Percentiles rank a stretch among this genome's conserved stretches.
Evolutionary conservation across 2,888 invertebrate genomes (phyloP).

Genomic region (Andricus curvator): DNA sequence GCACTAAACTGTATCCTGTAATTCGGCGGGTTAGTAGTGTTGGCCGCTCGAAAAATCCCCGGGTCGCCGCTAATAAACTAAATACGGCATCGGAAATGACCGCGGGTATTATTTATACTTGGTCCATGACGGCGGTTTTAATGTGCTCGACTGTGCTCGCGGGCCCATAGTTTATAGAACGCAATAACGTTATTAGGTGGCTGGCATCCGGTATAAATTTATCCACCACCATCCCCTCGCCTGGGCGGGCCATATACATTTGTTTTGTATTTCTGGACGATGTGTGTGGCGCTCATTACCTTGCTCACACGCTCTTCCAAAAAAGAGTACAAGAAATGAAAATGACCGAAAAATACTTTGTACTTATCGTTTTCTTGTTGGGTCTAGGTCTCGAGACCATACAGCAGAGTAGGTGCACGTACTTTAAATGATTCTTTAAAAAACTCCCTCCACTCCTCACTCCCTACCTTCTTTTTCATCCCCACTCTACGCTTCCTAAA

Average conservation of each 20-base stretch:
- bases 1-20: conserved; percentile 69
- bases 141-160: conserved; percentile 64
- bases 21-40: conserved; percentile 60
- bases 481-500: no score
- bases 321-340: neutral
- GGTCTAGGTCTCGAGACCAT: no score
- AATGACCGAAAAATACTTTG: no score
- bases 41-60: conserved; percentile 63
- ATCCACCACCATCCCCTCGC: conserved; percentile 61
- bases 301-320: conserved; percentile 43
- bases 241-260: conserved; percentile 44
- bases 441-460: no score
- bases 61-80: conserved; percentile 72
- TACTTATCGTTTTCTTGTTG: no score
- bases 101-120: conserved; percentile 73
- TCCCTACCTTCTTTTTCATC: no score
- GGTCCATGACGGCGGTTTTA: conserved; percentile 69
- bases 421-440: no score
- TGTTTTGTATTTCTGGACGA: conserved; percentile 53
- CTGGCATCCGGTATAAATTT: conserved; percentile 76
- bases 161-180: conserved; percentile 70
- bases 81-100: conserved; percentile 76
- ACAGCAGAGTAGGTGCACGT: no score
- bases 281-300: conserved; percentile 42
- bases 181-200: conserved; percentile 76